Base-by-base conservation (phyloP, 2,113 vertebrate species). In the Hippocampus zosterae region DNA sequence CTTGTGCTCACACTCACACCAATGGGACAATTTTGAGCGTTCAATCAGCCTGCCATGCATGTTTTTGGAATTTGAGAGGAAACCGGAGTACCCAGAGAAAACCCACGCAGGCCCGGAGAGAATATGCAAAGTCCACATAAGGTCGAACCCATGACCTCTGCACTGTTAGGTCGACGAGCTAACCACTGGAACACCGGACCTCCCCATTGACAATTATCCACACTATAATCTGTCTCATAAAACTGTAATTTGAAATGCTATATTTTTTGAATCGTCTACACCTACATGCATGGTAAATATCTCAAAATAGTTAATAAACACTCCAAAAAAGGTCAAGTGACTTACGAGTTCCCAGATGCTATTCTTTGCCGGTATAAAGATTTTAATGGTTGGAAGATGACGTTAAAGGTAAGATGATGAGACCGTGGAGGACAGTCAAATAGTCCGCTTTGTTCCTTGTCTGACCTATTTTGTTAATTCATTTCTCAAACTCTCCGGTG, bases 321-420 rank as follows among this genome's bases (percentile, higher is more conserved):
- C 40, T 55, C 55, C 76, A 74, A 82, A 77, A 71, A 80, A 68
- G 65, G 66, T 67, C 81, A 77, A 69, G 73, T 59, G 29, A 21
- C 72, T 82, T 84, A 79, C 84, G 70, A 85, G 67, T 62, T 79
- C 61, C 37, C 15, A 66, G 67, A 81, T 75, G 74, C 72, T 73
- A 60, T 64, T 44, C 41, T 2, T 18, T 25, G 44, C 46, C 70
- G 65, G 29, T 77, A 71, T 76, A 65, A 61, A 68, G 42, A 40
- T 67, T 71, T 71, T 44, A 61, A 15, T 48, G 13, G 62, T 27
- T 41, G 27, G n/a, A 66, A 61, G 42, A 57, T 29, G 59, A 55
- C 23, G 18, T 64, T 62, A 1, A 50, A 15, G 13, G 37, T 67
- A 53, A 11, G n/a, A 53, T 53, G 55, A 8, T 11, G 66, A 46